These are phyloP conservation scores for Dioctria rufipes DNA, from an alignment of 2,888 invertebrate species.

Conservation along the genomic window DNA sequence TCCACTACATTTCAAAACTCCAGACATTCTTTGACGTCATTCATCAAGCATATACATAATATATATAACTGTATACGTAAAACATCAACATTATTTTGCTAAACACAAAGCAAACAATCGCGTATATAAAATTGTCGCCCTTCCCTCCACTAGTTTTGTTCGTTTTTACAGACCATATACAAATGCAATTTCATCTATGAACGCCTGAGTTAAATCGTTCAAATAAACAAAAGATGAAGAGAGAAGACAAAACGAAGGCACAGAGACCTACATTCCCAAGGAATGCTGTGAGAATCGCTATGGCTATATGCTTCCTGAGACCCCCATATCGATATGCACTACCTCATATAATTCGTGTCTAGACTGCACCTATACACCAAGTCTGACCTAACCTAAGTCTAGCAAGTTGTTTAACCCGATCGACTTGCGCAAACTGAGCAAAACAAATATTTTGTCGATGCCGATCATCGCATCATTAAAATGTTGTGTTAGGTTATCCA, in stretches of 20 bases:
- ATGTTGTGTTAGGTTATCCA: too few relatives aligned
- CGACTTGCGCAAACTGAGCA: not conserved
- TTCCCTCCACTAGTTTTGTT: not conserved
- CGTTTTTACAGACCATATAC: not conserved
- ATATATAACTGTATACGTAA: not conserved
- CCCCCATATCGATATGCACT: not conserved
- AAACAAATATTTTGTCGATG: too few relatives aligned
- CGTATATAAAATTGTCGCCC: too few relatives aligned
- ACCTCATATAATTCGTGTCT: conserved; percentile 24
- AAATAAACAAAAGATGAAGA: too few relatives aligned
- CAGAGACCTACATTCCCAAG: conserved; percentile 36
- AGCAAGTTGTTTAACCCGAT: not conserved
- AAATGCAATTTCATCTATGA: not conserved
- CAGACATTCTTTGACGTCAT: too few relatives aligned
- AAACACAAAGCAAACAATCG: not conserved
- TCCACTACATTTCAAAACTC: too few relatives aligned
- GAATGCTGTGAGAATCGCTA: conserved; percentile 26
- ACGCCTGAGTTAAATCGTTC: too few relatives aligned
- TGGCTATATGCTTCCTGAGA: too few relatives aligned
- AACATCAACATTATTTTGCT: not conserved
- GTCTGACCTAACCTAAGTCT: conserved; percentile 28
- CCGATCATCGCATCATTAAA: too few relatives aligned
- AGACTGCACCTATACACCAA: not conserved
- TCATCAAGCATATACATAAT: too few relatives aligned
- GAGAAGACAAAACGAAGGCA: conserved; percentile 20